Base-by-base conservation (phyloP, 2,888 invertebrate genomes). In the Dicycla oo region DNA sequence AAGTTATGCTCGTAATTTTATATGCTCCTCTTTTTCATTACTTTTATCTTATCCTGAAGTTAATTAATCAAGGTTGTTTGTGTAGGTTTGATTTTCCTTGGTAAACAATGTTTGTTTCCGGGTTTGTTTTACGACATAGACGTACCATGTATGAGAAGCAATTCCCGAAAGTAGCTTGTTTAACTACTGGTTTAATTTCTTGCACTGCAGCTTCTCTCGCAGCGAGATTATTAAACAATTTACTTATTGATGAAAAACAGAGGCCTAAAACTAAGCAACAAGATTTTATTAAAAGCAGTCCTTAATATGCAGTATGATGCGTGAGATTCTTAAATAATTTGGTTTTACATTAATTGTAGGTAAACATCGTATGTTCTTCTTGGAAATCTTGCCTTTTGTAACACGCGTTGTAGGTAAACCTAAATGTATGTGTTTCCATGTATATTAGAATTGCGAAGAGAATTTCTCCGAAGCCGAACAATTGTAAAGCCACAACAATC, bases 401-500 rank as follows among this genome's bases (percentile, higher is more conserved):
- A 30, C n/a, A 18, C 8, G 18, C 53, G 18, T 1, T 30, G 30
- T 30, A 30, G 54, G 54, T 54, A 54, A 54, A 38, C 34, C 20
- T 13, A 30, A 13, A 4, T 54, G 4, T 51, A 60, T 40, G 15
- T n/a, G 18, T 11, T 18, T 6, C n/a, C 7, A 40, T 20, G 58
- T 63, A 45, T 75, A 54, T 60, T 45, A 57, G 60, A 51, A 63
- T 58, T 20, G 47, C 60, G 18, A 64, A 54, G 75, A 61, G 40
- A 57, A 69, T 45, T 69, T 69, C 78, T n/a, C 18, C 56, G 34
- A 77, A 78, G 77, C 40, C 40, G 26, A 77, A 77, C 70, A 45
- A 82, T 69, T 78, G 47, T 61, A 43, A 77, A 77, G 56, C 82
- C 78, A 76, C 82, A 77, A 65, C 49, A 60, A 76, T 81, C 81